Evolutionary conservation across 2,797 vertebrate species (phyloP), one percentile per base, ranked within the genome.

Genomic region (Clangula hyemalis): DNA sequence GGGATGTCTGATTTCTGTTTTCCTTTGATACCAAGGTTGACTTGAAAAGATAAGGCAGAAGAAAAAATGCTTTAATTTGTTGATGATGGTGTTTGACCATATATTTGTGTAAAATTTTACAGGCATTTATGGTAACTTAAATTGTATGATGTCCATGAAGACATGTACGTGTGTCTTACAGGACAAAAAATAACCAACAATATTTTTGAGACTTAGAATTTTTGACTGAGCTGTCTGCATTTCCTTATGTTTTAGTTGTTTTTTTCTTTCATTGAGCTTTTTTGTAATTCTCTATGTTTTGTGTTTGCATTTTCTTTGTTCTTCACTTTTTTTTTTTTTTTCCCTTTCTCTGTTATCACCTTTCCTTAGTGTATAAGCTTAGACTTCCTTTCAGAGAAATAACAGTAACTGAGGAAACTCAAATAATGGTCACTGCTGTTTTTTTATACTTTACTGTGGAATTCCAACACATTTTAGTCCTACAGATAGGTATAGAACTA

Each of bases 181-280:
- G 62, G 8, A 32, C 22, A 51, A 58, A 64, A 47, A 53, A 4
- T 0, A 1, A 27, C 49, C 13, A 32, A 19, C 2, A 27, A 3
- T 14, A 30, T 30, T 83, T 91, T 80, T 32, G 17, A 69, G 18
- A 78, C 80, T 62, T 75, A 25, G 39, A 72, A 34, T 66, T 83
- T 76, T 91, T 60, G 5, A 38, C 76, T 32, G 19, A 75, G 62
- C 16, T 73, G 7, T 34, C 30, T 70, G 16, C 0, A 32, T 0
- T 75, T 72, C 32, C 16, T 69, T 51, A 10, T 36, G 12, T 6
- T 81, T 90, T 69, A 83, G 8, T 5, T 61, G 7, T 6, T 57
- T 27, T 47, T 60, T 89, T 17, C 19, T 73, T 93, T 79, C 22
- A 39, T 81, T 2, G 3, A 19, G 8, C 14, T 56, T n/a, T 73